A percentile compares a stretch with the other conserved stretches of the same genome.
These are phyloP conservation scores for Charina bottae DNA, from an alignment of 2,113 vertebrate species.

Conservation along the genomic window DNA sequence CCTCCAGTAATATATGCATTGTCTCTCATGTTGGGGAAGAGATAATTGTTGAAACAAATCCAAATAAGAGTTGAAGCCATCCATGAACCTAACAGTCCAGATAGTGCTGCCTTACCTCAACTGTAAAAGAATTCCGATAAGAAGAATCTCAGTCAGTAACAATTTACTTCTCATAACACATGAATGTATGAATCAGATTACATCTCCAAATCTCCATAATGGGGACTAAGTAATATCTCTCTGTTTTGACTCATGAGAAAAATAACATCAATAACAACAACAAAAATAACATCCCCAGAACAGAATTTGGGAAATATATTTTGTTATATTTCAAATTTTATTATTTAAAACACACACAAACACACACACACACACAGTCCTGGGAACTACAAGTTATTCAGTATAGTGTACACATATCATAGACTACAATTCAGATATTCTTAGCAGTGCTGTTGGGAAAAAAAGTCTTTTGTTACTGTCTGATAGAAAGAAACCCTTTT, in stretches of 20 bases:
- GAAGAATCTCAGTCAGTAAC: constrained; percentile 44
- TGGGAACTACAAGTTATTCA: not conserved
- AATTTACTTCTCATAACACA: constrained; percentile 53
- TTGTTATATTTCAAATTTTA: constrained; percentile 4
- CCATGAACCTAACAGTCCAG: constrained; percentile 47
- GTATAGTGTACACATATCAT: not conserved
- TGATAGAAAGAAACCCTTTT: not conserved
- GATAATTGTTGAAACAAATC: constrained; percentile 34
- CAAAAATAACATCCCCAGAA: too few relatives aligned
- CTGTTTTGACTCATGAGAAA: not conserved
- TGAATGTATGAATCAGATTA: constrained; percentile 51
- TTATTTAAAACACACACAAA: too few relatives aligned
- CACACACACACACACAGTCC: too few relatives aligned
- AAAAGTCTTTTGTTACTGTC: not conserved
- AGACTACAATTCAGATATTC: not conserved
- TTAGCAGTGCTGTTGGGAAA: not conserved
- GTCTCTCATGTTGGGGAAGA: constrained; percentile 39
- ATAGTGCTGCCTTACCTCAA: constrained; percentile 53
- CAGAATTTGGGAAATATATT: constrained; percentile 19
- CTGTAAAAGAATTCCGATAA: constrained; percentile 49
- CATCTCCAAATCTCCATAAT: constrained; percentile 36
- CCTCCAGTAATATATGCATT: constrained; percentile 23
- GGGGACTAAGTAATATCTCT: constrained; percentile 17
- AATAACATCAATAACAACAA: too few relatives aligned
- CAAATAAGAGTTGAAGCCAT: constrained; percentile 39